A percentile compares a stretch with the other conserved stretches of the same genome.
These are phyloP conservation scores for Xenotilapia longispinis DNA, from an alignment of 2,113 vertebrate species.

Conservation along the genomic window DNA sequence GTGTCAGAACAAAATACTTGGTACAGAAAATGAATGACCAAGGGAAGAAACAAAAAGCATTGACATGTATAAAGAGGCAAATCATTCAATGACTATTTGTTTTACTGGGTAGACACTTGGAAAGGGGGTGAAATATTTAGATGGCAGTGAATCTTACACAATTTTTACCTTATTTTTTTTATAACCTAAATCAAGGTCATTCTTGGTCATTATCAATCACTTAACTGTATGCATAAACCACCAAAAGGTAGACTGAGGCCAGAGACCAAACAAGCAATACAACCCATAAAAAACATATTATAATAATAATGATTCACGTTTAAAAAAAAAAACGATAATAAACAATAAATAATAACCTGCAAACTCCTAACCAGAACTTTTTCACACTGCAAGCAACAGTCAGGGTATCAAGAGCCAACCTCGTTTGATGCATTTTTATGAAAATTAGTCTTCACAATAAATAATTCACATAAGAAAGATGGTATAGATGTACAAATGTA, in stretches of 20 bases:
- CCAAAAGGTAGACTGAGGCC: neutral
- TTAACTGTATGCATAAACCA: neutral
- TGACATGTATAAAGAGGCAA: neutral
- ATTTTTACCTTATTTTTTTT: neutral
- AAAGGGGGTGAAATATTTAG: neutral
- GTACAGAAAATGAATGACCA: neutral
- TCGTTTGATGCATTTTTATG: neutral
- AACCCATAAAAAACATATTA: neutral
- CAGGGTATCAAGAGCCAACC: neutral
- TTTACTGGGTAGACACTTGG: neutral
- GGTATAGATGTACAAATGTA: neutral
- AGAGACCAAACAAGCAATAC: neutral
- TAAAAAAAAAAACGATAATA: neutral
- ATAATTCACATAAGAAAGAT: neutral
- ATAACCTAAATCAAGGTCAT: neutral
- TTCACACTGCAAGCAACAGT: neutral
- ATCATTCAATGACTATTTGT: neutral
- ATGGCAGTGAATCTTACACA: neutral
- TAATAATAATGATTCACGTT: neutral
- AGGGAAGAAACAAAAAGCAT: neutral
- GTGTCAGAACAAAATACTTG: neutral
- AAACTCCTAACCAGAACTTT: neutral
- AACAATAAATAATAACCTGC: conserved; percentile 1
- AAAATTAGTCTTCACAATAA: neutral
- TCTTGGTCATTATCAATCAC: neutral